These are phyloP conservation scores for Pyxicephalus adspersus DNA, from an alignment of 2,113 vertebrate genomes.

Conservation along the genomic window DNA sequence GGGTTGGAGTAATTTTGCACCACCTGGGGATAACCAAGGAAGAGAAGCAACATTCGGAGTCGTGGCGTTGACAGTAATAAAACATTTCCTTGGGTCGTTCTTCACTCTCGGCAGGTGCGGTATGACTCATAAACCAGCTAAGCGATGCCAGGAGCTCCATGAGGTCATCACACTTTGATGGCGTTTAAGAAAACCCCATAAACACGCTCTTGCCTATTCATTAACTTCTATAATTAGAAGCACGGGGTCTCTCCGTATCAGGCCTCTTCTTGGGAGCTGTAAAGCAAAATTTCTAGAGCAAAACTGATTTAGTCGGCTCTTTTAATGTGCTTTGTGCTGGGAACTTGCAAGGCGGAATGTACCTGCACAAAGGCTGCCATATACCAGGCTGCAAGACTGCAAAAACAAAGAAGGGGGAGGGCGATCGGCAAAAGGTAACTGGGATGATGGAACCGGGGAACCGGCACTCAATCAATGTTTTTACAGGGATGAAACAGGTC, in stretches of 20 bases:
- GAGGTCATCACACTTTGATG: conserved; percentile 44
- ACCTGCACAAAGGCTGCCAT: not conserved
- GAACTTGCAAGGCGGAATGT: not conserved
- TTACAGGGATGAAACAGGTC: too few species aligned
- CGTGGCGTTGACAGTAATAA: conserved; percentile 3
- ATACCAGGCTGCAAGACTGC: not conserved
- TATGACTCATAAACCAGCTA: conserved; percentile 38
- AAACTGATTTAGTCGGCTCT: conserved; percentile 32
- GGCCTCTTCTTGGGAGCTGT: conserved; percentile 15
- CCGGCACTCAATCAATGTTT: too few species aligned
- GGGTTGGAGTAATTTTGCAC: not conserved
- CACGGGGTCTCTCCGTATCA: not conserved
- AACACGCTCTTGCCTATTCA: conserved; percentile 43
- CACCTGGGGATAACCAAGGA: not conserved
- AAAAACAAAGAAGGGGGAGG: not conserved
- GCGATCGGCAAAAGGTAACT: too few species aligned
- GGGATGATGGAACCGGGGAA: too few species aligned
- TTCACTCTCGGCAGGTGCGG: conserved; percentile 33
- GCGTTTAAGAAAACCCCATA: conserved; percentile 41
- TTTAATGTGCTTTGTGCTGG: conserved; percentile 3
- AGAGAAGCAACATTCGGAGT: not conserved
- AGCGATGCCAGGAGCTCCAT: conserved; percentile 38
- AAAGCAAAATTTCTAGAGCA: conserved; percentile 30
- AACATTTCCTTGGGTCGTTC: not conserved
- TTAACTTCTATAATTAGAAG: conserved; percentile 53